Evolutionary conservation across 2,888 invertebrate genomes (phyloP).

Genomic region (Tholera decimalis): DNA sequence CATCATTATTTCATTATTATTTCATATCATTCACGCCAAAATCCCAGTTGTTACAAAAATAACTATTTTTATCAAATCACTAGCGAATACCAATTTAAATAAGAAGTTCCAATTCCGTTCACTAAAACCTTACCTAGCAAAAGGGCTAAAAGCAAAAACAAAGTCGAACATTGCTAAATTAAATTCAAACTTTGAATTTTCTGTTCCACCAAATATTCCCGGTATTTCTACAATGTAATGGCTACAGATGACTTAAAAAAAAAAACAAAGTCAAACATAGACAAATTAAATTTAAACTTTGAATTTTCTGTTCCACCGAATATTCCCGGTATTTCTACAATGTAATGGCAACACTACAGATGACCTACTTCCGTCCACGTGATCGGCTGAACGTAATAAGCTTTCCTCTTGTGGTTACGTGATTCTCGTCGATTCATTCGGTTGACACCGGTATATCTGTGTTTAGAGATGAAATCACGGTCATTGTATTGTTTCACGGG

Average conservation of each 20-base stretch:
- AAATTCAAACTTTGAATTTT: conserved; percentile 16
- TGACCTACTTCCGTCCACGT: conserved; percentile 58
- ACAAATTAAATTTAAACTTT: no score
- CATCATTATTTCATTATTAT: no score
- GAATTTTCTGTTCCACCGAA: conserved; percentile 23
- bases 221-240: conserved; percentile 30
- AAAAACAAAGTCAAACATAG: no score
- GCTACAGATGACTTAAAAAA: conserved; percentile 62
- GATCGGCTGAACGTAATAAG: conserved; percentile 45
- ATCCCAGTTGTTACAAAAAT: no score
- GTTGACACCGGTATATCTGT: conserved; percentile 28
- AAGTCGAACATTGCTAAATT: not conserved
- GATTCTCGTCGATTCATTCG: conserved; percentile 40
- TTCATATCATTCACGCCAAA: no score
- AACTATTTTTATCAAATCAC: not conserved
- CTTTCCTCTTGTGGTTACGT: conserved; percentile 50
- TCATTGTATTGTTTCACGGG: not conserved
- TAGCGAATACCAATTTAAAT: not conserved
- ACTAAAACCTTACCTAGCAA: not conserved
- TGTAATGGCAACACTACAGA: conserved; percentile 50
- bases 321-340: conserved; percentile 19
- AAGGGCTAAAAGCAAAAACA: not conserved
- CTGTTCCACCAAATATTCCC: conserved; percentile 10
- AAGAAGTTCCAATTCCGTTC: not conserved
- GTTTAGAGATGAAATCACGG: conserved; percentile 26